These are phyloP conservation scores for Poeciliopsis gracilis DNA, from an alignment of 2,797 vertebrate species.

Conservation along the genomic window DNA sequence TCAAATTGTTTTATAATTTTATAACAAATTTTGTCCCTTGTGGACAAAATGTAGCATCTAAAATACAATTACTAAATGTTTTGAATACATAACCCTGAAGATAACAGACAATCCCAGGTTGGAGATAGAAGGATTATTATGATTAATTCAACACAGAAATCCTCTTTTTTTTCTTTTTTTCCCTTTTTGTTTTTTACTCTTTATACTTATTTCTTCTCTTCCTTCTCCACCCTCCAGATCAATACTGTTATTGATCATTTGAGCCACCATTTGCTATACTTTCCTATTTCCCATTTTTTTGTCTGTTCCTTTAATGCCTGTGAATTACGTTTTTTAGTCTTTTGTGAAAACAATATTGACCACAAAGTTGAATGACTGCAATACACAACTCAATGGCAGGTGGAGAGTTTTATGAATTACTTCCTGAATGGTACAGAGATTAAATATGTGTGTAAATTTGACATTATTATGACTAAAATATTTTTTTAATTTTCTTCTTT, in stretches of 20 bases:
- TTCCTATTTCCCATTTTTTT: conserved; percentile 22
- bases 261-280: conserved; percentile 23
- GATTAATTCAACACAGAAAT: neutral
- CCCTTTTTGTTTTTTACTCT: neutral
- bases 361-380: conserved; percentile 33
- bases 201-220: neutral
- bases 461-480: neutral
- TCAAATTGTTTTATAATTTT: neutral
- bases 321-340: conserved; percentile 32
- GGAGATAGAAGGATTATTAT: neutral
- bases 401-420: conserved; percentile 6
- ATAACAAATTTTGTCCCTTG: neutral
- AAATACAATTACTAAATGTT: neutral
- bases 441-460: neutral
- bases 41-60: neutral
- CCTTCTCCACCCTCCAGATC: neutral
- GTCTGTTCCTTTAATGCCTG: conserved; percentile 35
- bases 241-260: conserved; percentile 49
- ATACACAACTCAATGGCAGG: conserved; percentile 2
- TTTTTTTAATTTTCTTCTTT: neutral
- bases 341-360: conserved; percentile 40
- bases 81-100: neutral
- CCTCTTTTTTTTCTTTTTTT: neutral
- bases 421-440: neutral
- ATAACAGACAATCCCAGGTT: neutral